Percentiles rank a stretch among this genome's conserved stretches.
These are phyloP conservation scores for Acipenser oxyrinchus DNA, from an alignment of 2,797 vertebrate genomes.

Conservation along the genomic window DNA sequence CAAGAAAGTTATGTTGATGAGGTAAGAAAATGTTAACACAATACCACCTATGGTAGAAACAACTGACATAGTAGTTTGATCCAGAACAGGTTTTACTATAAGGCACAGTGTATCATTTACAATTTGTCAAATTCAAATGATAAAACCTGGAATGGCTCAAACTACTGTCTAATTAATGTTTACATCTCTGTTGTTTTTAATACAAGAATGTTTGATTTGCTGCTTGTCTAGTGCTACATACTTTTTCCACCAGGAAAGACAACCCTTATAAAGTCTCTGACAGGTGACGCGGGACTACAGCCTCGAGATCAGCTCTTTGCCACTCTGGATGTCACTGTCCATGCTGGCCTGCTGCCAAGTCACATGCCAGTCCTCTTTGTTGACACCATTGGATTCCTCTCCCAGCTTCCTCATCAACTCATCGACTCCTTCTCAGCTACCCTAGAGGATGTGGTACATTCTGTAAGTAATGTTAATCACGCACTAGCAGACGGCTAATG, in stretches of 20 bases:
- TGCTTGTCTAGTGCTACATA: neutral
- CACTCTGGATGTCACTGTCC: constrained; percentile 82
- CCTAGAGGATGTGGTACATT: constrained; percentile 77
- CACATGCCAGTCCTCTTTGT: constrained; percentile 72
- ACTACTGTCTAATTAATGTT: no score
- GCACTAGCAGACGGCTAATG: neutral
- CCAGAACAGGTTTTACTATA: no score
- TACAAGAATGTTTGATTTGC: no score
- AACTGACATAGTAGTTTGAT: no score
- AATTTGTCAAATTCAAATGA: no score
- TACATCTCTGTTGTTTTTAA: no score
- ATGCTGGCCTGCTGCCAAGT: constrained; percentile 73
- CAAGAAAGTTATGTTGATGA: no score
- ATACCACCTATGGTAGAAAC: no score
- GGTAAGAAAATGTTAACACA: no score
- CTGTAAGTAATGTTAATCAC: constrained; percentile 50
- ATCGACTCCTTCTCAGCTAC: constrained; percentile 88
- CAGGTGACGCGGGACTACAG: constrained; percentile 62
- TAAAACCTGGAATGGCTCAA: no score
- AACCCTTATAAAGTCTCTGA: constrained; percentile 82
- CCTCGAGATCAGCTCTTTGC: constrained; percentile 84
- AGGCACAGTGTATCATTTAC: no score
- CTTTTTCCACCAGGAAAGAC: constrained; percentile 72
- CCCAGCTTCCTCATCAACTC: constrained; percentile 83
- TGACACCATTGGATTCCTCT: constrained; percentile 91